A percentile compares a stretch with the other conserved stretches of the same genome.
phyloP scores from a whole-genome alignment of 2,888 invertebrate species.

The Neocrepidodera transversa region DNA sequence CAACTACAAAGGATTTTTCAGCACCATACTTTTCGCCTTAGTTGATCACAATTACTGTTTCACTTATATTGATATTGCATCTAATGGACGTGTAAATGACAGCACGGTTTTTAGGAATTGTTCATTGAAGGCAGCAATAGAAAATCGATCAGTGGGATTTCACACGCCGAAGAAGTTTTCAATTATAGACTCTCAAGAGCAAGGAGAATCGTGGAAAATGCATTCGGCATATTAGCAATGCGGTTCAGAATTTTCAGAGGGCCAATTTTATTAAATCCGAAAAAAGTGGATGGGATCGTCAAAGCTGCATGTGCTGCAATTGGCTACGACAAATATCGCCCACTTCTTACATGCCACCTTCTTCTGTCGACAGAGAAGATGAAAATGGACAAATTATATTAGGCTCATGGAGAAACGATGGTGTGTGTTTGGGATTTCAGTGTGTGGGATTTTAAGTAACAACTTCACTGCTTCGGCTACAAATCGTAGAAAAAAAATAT shows the following conservation, averaged over 20 bases:
- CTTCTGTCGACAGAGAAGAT: conserved; percentile 1
- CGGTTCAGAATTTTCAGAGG: conserved; percentile 1
- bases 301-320: neutral
- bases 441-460: too few relatives aligned
- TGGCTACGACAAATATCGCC: neutral
- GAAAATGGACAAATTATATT: neutral
- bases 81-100: neutral
- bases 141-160: neutral
- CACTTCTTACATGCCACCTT: neutral
- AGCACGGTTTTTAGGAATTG: too few relatives aligned
- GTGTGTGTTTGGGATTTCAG: too few relatives aligned
- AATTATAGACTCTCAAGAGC: conserved; percentile 3
- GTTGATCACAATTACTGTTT: conserved; percentile 6
- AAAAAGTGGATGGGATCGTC: neutral
- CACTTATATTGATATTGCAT: neutral
- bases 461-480: too few relatives aligned
- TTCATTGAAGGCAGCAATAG: neutral
- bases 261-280: neutral
- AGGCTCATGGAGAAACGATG: neutral
- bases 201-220: conserved; percentile 1
- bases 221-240: neutral
- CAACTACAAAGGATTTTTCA: neutral
- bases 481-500: too few relatives aligned
- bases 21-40: conserved; percentile 1
- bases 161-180: neutral